A percentile compares a stretch with the other conserved stretches of the same genome.
These are phyloP conservation scores for Natator depressus DNA, from an alignment of 2,113 vertebrate genomes.

Conservation along the genomic window DNA sequence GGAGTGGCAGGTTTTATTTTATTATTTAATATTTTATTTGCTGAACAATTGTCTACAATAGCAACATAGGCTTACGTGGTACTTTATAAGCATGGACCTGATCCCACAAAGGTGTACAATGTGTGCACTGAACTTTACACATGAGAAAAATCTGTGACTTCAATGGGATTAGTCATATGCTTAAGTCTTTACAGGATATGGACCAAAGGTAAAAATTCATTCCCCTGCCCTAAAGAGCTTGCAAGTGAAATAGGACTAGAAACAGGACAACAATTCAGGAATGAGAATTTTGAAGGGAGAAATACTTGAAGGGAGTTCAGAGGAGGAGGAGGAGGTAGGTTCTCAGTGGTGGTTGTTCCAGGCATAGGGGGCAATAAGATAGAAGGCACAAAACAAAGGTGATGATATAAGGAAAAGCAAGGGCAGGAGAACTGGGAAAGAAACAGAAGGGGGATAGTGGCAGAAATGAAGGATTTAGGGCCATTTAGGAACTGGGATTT, in stretches of 20 bases:
- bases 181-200: not conserved
- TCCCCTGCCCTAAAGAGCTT: conserved; percentile 57
- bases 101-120: conserved; percentile 64
- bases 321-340: not conserved
- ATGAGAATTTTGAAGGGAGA: not conserved
- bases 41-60: conserved; percentile 59
- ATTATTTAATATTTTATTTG: conserved; percentile 70
- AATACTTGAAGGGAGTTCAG: not conserved
- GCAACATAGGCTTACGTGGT: conserved; percentile 68
- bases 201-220: conserved; percentile 54
- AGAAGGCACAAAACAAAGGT: not conserved
- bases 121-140: conserved; percentile 53
- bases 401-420: not conserved
- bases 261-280: not conserved
- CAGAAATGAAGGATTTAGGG: not conserved
- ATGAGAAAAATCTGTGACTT: not conserved
- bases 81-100: conserved; percentile 57
- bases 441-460: not conserved
- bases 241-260: conserved; percentile 55
- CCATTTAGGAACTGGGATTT: not conserved
- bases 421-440: not conserved
- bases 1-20: conserved; percentile 39
- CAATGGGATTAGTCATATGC: conserved; percentile 62
- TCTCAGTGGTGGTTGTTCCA: not conserved
- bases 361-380: not conserved